phyloP scores from a whole-genome alignment of 2,113 vertebrate species.

The Sphaerodactylus townsendi region DNA sequence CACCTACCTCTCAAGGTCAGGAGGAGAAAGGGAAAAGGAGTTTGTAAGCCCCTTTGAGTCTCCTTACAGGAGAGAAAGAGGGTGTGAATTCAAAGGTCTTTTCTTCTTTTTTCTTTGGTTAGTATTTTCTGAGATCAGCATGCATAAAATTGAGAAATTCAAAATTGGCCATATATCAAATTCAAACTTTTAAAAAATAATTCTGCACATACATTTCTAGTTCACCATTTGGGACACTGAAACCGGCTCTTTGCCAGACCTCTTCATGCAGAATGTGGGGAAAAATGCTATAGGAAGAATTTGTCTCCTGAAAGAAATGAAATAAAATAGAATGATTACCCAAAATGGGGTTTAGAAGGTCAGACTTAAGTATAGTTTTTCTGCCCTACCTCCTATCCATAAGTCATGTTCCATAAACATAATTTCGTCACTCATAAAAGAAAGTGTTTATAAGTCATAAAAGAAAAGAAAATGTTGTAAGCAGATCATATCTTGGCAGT shows the following conservation, averaged over 20 bases:
- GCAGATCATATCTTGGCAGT: no score
- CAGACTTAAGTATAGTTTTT: no score
- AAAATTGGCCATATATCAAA: neutral
- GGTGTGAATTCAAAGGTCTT: no score
- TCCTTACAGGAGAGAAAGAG: no score
- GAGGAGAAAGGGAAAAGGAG: no score
- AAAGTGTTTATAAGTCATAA: no score
- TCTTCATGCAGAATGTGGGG: neutral
- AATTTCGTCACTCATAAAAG: neutral
- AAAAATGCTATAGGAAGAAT: rapidly evolving
- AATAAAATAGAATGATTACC: conserved; percentile 35
- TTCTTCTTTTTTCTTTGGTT: no score
- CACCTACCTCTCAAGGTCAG: no score
- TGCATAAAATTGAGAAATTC: neutral
- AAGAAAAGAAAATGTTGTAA: no score
- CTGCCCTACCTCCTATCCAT: no score
- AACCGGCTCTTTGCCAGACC: neutral
- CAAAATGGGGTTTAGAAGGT: conserved; percentile 34
- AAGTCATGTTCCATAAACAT: neutral
- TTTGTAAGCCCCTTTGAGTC: no score
- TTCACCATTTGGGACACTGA: neutral
- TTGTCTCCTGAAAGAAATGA: rapidly evolving
- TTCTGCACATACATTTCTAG: neutral
- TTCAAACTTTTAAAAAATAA: neutral
- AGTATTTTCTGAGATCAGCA: no score